Percentiles rank a stretch among this genome's conserved stretches.
These are phyloP conservation scores for Pyrrhosoma nymphula DNA, from an alignment of 2,888 invertebrate genomes.

Conservation along the genomic window DNA sequence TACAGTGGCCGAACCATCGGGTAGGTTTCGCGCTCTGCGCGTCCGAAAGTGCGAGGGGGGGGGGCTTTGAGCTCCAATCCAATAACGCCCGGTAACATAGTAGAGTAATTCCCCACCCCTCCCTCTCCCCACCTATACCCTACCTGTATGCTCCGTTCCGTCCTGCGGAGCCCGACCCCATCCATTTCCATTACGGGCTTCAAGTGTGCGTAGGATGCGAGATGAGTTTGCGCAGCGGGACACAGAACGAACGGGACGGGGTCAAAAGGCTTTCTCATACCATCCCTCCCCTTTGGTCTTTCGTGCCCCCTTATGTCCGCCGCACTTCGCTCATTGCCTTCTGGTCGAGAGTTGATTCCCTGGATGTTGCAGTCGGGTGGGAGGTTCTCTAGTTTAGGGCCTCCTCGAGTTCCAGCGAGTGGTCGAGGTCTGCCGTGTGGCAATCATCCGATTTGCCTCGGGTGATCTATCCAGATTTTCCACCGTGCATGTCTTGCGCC, in stretches of 20 bases:
- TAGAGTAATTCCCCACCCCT: background rate
- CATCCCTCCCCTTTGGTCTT: background rate
- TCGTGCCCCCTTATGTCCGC: background rate
- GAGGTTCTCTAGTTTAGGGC: background rate
- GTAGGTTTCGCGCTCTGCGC: background rate
- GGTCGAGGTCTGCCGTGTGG: background rate
- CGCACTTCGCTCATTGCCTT: background rate
- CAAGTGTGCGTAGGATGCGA: background rate
- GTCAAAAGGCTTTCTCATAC: conserved; percentile 3
- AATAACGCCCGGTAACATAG: background rate
- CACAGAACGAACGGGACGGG: background rate
- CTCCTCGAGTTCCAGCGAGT: background rate
- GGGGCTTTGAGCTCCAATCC: background rate
- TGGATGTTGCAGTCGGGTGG: background rate
- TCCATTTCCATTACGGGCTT: conserved; percentile 37
- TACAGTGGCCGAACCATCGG: too few relatives aligned
- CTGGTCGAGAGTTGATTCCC: background rate
- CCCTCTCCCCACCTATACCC: background rate
- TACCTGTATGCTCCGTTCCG: too few relatives aligned
- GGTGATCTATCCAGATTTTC: background rate
- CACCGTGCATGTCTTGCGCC: background rate
- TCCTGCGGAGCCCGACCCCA: background rate
- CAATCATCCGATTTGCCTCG: background rate
- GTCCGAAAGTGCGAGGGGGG: background rate
- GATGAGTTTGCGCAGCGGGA: background rate